These are phyloP conservation scores for Drosophila sechellia DNA, from an alignment of 1,140 invertebrate species.

Conservation along the genomic window DNA sequence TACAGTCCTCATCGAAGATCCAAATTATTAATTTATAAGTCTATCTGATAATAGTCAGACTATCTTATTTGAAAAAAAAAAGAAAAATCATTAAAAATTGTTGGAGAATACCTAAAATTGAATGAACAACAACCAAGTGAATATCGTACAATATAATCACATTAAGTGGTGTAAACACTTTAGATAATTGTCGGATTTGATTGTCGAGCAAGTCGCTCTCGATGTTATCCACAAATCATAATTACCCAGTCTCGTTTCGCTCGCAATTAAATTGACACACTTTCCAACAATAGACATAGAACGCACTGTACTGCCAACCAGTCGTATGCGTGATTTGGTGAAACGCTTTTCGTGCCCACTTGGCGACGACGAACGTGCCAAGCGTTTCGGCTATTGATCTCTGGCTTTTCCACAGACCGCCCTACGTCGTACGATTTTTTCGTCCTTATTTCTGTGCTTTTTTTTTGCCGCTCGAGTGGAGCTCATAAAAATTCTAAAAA, in stretches of 20 bases:
- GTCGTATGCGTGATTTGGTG: conserved; percentile 46
- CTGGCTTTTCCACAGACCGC: conserved; percentile 1
- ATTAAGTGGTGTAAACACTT: background rate
- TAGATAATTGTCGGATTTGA: background rate
- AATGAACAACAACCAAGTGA: background rate
- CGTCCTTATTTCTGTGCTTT: background rate
- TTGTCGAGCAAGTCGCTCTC: background rate
- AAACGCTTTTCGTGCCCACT: conserved; percentile 7
- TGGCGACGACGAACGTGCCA: conserved; percentile 32
- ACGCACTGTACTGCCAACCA: conserved; percentile 15
- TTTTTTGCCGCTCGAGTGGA: conserved; percentile 2
- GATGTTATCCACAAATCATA: background rate
- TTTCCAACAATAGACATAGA: background rate
- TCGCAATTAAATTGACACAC: background rate
- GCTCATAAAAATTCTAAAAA: conserved; percentile 71
- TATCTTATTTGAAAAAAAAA: no score
- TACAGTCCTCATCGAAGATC: conserved; percentile 1
- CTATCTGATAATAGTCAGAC: no score
- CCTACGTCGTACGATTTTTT: background rate
- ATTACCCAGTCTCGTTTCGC: background rate
- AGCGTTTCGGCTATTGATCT: conserved; percentile 29
- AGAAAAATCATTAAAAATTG: no score
- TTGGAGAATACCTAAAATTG: background rate
- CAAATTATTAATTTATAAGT: background rate
- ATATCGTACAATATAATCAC: background rate